Percentiles rank a stretch among this genome's conserved stretches.
Conservation (phyloP, 2,888 invertebrate genomes). For the Agonopterix heracliana region DNA sequence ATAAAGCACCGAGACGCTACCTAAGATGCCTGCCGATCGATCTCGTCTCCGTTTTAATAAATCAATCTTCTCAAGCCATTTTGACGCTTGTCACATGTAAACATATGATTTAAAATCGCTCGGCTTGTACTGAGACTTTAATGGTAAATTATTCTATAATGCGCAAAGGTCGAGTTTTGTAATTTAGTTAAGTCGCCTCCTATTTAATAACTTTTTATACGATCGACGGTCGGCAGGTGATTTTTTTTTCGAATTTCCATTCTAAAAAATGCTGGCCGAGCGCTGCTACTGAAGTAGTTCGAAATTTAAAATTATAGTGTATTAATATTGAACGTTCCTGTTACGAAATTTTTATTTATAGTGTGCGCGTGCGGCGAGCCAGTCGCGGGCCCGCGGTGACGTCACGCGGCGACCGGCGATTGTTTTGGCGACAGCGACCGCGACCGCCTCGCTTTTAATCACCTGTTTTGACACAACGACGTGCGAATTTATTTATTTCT, state of each 20-base stretch:
- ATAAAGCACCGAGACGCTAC: constrained; percentile 70
- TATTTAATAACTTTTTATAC: constrained; percentile 70
- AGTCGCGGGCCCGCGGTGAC: constrained; percentile 15
- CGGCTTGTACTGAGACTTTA: constrained; percentile 29
- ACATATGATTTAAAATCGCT: constrained; percentile 58
- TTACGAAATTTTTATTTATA: constrained; percentile 60
- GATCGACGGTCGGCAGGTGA: constrained; percentile 57
- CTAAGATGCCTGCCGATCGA: constrained; percentile 69
- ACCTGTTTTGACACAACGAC: constrained; percentile 38
- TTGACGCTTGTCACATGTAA: constrained; percentile 63
- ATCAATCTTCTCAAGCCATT: constrained; percentile 52
- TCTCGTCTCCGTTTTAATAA: constrained; percentile 64
- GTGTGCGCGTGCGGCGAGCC: constrained; percentile 44
- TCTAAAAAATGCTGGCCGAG: constrained; percentile 40
- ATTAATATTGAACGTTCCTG: constrained; percentile 57
- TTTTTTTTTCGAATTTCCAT: constrained; percentile 43
- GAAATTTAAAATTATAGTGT: constrained; percentile 69
- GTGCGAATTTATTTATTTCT: constrained; percentile 57
- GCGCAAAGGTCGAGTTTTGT: constrained; percentile 69
- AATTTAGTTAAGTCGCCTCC: constrained; percentile 74
- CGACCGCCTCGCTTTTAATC: constrained; percentile 27
- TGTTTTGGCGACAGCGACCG: constrained; percentile 21
- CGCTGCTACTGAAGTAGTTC: constrained; percentile 71
- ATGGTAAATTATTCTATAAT: constrained; percentile 70
- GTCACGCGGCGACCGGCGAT: constrained; percentile 14